Base-by-base conservation (phyloP, 2,888 invertebrate genomes). In the Conomelus anceps region DNA sequence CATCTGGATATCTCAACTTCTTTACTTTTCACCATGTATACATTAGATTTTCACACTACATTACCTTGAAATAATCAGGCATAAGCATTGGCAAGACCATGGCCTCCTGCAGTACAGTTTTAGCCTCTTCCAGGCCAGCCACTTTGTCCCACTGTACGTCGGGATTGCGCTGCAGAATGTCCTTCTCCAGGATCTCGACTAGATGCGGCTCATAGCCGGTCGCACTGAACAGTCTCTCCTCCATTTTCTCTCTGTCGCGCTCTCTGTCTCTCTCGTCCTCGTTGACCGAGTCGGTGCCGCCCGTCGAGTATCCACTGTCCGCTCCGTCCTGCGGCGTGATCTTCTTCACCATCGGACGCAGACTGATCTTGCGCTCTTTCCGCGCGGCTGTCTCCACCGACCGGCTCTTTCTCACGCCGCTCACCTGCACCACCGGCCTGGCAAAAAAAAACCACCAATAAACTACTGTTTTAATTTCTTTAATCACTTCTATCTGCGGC, bases 41-140 rank as follows among this genome's bases (percentile, higher is more conserved):
- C n/a, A 22, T 22, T 84, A 7, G 22, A 84, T 84, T 22, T 84
- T 84, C 6, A 22, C 22, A 9, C 13, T 84, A 22, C 4, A 17
- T 41, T 92, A 95, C 96, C 94, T 96, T 97, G 93, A 98, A 98
- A 93, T 97, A 98, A 92, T 98, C 97, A 0, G 98, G 98, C 95
- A 98, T 97, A 90, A 97, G 95, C 29, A 97, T 95, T 0, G 98
- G 98, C 91, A 98, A 93, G 0, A 98, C 97, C 91, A 98, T 96
- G 0, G 98, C 98, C 93, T 98, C 98, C 92, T 98, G 97, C 84
- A 96, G 93, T 90, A 98, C 95, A 24, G 96, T 94, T 92, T 97
- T 97, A 0, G 96, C 97, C 91, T 96, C 96, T 89, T 95, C 95
- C 88, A 97, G 93, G 0, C 96, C 97, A 1, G 96, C 95, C 20